Conservation (phyloP, 2,797 vertebrate species). For the Rhodeus uyekii region DNA sequence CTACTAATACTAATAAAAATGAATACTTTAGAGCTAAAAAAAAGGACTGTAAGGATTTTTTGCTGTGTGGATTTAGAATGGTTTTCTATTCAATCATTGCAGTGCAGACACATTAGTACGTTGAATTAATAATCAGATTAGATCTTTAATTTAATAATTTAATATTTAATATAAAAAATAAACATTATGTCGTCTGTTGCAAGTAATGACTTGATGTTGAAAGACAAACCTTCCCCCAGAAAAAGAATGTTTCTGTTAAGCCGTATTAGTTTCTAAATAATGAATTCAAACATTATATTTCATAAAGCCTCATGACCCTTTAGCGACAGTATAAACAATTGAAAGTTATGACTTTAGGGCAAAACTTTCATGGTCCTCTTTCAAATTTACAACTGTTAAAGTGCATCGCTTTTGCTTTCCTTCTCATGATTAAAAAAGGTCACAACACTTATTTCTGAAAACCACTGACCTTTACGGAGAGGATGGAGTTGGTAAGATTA, state of each 20-base stretch:
- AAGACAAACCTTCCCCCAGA: too few species aligned
- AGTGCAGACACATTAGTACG: neutral
- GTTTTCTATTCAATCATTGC: neutral
- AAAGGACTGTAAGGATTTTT: neutral
- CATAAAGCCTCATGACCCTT: neutral
- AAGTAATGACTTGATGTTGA: neutral
- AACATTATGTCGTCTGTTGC: neutral
- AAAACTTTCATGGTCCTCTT: neutral
- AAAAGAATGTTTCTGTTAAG: too few species aligned
- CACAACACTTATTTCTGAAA: conserved; percentile 60
- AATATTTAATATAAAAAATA: too few species aligned
- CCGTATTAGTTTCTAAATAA: too few species aligned
- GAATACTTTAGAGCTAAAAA: neutral
- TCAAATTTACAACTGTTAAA: conserved; percentile 39
- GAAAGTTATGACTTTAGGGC: neutral
- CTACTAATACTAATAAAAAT: neutral
- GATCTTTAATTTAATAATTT: too few species aligned
- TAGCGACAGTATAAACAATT: neutral
- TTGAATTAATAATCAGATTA: neutral
- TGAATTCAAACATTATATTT: neutral
- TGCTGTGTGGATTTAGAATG: neutral
- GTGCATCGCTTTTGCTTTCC: neutral
- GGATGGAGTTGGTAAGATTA: conserved; percentile 55
- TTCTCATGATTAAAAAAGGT: conserved; percentile 58
- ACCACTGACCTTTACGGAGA: conserved; percentile 58